These are phyloP conservation scores for Glossosoma conforme DNA, from an alignment of 1,140 invertebrate genomes.

Conservation along the genomic window DNA sequence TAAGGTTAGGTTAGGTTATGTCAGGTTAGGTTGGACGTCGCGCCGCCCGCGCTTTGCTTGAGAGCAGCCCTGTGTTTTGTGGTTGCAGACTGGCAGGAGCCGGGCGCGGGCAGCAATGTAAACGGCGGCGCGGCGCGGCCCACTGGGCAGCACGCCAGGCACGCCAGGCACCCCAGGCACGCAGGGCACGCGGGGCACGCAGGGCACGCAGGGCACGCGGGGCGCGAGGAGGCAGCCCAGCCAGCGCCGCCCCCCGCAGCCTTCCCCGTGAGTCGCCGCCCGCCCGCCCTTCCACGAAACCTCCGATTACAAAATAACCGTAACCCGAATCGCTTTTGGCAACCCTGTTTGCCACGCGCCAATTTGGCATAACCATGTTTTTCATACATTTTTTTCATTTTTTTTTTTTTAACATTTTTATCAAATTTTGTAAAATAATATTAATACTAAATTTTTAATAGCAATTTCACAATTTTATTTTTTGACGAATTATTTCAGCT, in stretches of 20 bases:
- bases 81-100: conserved; percentile 46
- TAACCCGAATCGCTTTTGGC: conserved; percentile 10
- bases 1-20: too few relatives aligned
- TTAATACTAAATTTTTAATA: too few relatives aligned
- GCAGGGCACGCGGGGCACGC: conserved; percentile 36
- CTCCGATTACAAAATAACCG: conserved; percentile 27
- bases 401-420: too few relatives aligned
- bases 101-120: conserved; percentile 48
- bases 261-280: conserved; percentile 33
- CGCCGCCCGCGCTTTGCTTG: conserved; percentile 14
- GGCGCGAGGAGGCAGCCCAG: conserved; percentile 32
- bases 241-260: conserved; percentile 12
- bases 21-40: too few relatives aligned
- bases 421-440: too few relatives aligned
- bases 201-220: conserved; percentile 30
- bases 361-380: too few relatives aligned
- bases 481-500: too few relatives aligned
- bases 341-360: too few relatives aligned
- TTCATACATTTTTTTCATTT: too few relatives aligned
- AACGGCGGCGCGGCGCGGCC: conserved; percentile 37
- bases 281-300: conserved; percentile 33
- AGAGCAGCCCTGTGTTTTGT: conserved; percentile 43
- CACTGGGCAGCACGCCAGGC: conserved; percentile 33
- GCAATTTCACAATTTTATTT: too few relatives aligned
- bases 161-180: conserved; percentile 32